Evolutionary conservation across 2,888 invertebrate species (phyloP).

Genomic region (Agonopterix arenella): DNA sequence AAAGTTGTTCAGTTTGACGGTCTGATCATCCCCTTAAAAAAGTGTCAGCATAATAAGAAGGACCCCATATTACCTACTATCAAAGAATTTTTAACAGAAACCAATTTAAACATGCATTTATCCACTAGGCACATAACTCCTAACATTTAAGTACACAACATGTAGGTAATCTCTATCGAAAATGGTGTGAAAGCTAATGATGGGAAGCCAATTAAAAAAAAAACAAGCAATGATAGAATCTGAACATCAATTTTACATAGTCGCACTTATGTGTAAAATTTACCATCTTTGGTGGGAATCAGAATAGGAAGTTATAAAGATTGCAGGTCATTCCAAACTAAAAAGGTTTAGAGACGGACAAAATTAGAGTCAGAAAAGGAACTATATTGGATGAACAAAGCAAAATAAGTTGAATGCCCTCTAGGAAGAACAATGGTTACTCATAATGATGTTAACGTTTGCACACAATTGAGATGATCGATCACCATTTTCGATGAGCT

Average conservation of each 20-base stretch:
- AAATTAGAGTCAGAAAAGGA: conserved; percentile 19
- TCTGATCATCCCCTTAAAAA: too few relatives aligned
- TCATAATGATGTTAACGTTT: conserved; percentile 26
- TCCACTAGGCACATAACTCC: background rate
- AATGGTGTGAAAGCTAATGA: conserved; percentile 60
- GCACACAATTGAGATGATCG: conserved; percentile 29
- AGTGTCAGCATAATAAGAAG: too few relatives aligned
- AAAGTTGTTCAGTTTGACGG: too few relatives aligned
- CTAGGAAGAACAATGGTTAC: conserved; percentile 14
- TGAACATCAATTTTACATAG: conserved; percentile 64
- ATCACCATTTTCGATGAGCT: conserved; percentile 61
- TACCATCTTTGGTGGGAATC: conserved; percentile 20
- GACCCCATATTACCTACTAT: too few relatives aligned
- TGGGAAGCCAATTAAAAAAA: conserved; percentile 37
- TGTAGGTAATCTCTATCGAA: conserved; percentile 41
- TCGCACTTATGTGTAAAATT: conserved; percentile 45
- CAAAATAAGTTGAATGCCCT: conserved; percentile 38
- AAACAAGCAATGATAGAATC: conserved; percentile 44
- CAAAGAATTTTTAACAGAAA: too few relatives aligned
- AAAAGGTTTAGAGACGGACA: conserved; percentile 20
- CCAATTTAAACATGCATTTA: background rate
- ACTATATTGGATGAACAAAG: conserved; percentile 21
- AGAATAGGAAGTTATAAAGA: too few relatives aligned
- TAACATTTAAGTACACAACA: background rate
- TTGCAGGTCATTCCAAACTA: conserved; percentile 22